Conservation (phyloP, 1,140 invertebrate species). For the Uloborus diversus region DNA sequence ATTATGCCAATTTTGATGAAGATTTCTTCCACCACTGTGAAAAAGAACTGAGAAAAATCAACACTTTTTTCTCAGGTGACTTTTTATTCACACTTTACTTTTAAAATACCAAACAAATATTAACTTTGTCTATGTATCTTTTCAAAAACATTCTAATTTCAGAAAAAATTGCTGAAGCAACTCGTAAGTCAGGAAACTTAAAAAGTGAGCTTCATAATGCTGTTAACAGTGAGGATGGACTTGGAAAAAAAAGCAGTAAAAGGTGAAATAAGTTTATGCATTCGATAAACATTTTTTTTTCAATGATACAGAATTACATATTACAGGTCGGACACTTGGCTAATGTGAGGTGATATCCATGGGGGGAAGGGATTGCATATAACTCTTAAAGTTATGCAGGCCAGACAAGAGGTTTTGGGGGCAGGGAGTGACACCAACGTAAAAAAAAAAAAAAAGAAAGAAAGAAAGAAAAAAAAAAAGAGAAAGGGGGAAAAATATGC, state of each 20-base stretch:
- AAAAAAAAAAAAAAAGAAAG: too few species aligned
- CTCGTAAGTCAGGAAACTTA: conserved; percentile 89
- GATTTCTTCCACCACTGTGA: conserved; percentile 95
- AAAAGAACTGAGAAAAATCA: conserved; percentile 94
- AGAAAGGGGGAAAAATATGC: too few species aligned
- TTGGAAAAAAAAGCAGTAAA: conserved; percentile 6
- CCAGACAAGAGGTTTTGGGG: too few species aligned
- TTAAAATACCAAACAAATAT: not conserved
- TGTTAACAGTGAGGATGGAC: conserved; percentile 59
- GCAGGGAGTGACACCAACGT: too few species aligned
- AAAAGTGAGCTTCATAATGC: conserved; percentile 84
- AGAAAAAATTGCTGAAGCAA: conserved; percentile 98
- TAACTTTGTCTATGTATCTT: not conserved
- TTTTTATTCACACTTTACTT: not conserved
- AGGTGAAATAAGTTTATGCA: conserved; percentile 8
- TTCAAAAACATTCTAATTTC: too few species aligned
- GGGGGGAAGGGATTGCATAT: too few species aligned
- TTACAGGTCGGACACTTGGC: too few species aligned
- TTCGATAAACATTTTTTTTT: too few species aligned
- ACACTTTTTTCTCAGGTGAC: conserved; percentile 93
- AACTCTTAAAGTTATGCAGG: too few species aligned
- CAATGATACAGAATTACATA: too few species aligned
- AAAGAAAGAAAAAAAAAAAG: too few species aligned
- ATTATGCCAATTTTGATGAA: conserved; percentile 96
- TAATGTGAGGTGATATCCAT: too few species aligned